A percentile compares a stretch with the other conserved stretches of the same genome.
Conservation (phyloP, 2,113 vertebrate genomes). For the Microcebus murinus region DNA sequence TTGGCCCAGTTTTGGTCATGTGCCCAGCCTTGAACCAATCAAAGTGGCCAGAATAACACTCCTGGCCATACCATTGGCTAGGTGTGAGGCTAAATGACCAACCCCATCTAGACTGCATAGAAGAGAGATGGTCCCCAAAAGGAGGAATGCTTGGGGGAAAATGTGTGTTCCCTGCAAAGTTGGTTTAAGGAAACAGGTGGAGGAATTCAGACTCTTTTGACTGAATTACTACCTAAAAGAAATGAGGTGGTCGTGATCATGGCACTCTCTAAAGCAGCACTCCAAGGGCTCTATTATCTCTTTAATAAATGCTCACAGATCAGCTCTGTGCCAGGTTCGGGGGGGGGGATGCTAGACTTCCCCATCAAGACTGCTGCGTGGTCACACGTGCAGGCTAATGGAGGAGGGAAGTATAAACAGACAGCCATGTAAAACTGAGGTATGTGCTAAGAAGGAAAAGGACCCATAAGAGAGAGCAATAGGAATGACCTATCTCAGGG, state of each 20-base stretch:
- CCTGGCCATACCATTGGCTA: not conserved
- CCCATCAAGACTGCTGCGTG: not conserved
- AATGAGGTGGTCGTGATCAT: not conserved
- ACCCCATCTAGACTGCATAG: not conserved
- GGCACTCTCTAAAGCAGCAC: not conserved
- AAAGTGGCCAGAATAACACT: not conserved
- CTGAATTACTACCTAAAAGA: not conserved
- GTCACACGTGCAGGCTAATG: not conserved
- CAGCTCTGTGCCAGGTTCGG: not conserved
- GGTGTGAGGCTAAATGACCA: not conserved
- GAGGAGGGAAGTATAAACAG: not conserved
- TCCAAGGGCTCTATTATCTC: not conserved
- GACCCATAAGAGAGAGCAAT: not conserved
- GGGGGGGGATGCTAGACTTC: not conserved
- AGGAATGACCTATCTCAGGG: not conserved
- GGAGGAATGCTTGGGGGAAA: not conserved
- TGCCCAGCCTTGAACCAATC: not conserved
- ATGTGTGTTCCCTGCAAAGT: not conserved
- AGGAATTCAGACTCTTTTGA: not conserved
- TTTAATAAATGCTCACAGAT: not conserved
- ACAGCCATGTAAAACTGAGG: not conserved
- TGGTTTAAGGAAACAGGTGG: not conserved
- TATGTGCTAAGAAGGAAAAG: not conserved
- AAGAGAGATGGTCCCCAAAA: not conserved
- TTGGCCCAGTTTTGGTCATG: not conserved